Evolutionary conservation across 2,797 vertebrate genomes (phyloP).

Genomic region (Salarias fasciatus): DNA sequence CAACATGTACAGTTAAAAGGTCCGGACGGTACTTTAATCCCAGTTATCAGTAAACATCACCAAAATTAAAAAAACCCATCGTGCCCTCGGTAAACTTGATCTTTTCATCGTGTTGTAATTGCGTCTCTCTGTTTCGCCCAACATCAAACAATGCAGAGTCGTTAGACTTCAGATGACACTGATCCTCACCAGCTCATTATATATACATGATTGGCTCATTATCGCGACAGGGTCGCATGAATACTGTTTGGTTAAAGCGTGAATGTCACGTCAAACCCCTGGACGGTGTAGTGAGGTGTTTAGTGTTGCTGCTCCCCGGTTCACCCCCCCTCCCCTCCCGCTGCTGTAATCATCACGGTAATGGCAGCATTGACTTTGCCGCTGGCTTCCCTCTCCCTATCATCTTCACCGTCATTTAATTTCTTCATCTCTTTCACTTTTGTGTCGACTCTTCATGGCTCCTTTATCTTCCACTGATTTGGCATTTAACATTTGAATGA

Average conservation of each 20-base stretch:
- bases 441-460: conserved; percentile 21
- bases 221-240: conserved; percentile 19
- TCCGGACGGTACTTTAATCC: no score
- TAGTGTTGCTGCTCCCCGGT: conserved; percentile 43
- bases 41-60: no score
- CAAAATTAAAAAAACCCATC: no score
- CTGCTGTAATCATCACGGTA: conserved; percentile 66
- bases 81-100: background rate
- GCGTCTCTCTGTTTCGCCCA: background rate
- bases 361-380: conserved; percentile 73
- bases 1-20: no score
- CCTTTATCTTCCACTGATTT: conserved; percentile 18
- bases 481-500: conserved; percentile 29
- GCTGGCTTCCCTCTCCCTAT: conserved; percentile 39
- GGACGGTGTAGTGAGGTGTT: conserved; percentile 49
- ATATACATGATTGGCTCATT: conserved; percentile 7
- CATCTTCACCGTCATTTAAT: conserved; percentile 38
- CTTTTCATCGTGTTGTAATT: background rate
- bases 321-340: conserved; percentile 61
- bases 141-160: background rate
- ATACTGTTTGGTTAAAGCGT: conserved; percentile 16
- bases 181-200: background rate
- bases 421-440: conserved; percentile 30
- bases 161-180: background rate
- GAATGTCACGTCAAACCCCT: conserved; percentile 39